Evolutionary conservation across 2,113 vertebrate genomes (phyloP).

Genomic region (Gopherus evgoodei): DNA sequence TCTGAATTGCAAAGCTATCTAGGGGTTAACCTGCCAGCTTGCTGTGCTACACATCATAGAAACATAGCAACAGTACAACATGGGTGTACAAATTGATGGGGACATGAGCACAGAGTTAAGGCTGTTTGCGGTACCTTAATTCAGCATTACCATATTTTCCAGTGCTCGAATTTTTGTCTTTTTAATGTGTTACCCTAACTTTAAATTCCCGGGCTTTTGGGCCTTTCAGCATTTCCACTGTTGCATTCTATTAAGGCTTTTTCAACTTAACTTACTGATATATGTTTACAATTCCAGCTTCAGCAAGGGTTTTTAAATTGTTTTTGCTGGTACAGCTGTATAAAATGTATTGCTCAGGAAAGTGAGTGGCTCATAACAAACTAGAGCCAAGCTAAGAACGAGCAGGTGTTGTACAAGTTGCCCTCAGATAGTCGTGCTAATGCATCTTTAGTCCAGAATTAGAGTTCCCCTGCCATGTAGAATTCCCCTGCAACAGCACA

Average conservation of each 20-base stretch:
- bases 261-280: neutral
- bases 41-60: neutral
- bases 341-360: slow-evolving; percentile 3
- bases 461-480: slow-evolving; percentile 28
- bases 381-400: slow-evolving; percentile 31
- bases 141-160: neutral
- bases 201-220: neutral
- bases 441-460: slow-evolving; percentile 42
- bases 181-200: neutral
- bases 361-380: slow-evolving; percentile 49
- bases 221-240: neutral
- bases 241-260: neutral
- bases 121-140: neutral
- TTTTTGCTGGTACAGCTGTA: fast-evolving
- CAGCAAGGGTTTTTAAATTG: neutral
- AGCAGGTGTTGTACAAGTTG: slow-evolving; percentile 52
- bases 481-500: neutral
- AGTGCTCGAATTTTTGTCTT: neutral
- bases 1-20: neutral
- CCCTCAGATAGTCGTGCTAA: slow-evolving; percentile 42
- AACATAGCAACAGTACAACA: fast-evolving
- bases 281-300: slow-evolving; percentile 28
- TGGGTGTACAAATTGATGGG: fast-evolving
- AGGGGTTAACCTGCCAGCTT: neutral
- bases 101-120: neutral